A percentile compares a stretch with the other conserved stretches of the same genome.
Conservation (phyloP, 2,797 vertebrate species). For the Gymnothorax reevesii region DNA sequence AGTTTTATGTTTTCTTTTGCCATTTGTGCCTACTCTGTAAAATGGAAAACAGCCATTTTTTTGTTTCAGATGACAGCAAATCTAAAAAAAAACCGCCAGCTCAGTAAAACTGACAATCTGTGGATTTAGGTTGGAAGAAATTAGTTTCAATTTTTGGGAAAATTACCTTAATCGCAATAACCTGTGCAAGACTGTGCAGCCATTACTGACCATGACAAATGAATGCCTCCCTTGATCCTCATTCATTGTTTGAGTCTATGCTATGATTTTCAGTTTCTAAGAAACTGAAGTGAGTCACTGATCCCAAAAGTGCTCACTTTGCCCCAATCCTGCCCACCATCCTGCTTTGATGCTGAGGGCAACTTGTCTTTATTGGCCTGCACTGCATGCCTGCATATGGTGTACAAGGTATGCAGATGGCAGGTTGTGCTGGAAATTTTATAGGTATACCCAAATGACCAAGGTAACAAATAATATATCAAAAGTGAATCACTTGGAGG, state of each 20-base stretch:
- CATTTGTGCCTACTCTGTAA: conserved; percentile 13
- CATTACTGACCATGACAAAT: neutral
- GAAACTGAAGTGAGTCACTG: conserved; percentile 5
- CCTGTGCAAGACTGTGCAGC: neutral
- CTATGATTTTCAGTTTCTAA: neutral
- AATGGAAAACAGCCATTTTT: neutral
- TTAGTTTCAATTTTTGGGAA: neutral
- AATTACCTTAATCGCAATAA: neutral
- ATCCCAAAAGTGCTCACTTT: conserved; percentile 7
- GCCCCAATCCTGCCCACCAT: neutral
- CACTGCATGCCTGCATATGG: conserved; percentile 27
- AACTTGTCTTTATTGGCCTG: neutral
- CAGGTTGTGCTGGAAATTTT: conserved; percentile 29
- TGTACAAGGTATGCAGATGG: conserved; percentile 31
- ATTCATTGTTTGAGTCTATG: conserved; percentile 1
- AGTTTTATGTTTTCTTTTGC: conserved; percentile 15
- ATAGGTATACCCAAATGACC: neutral
- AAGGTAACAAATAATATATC: no score
- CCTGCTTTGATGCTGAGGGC: conserved; percentile 21
- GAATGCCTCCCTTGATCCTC: neutral
- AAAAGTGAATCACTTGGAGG: no score
- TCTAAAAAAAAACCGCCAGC: neutral
- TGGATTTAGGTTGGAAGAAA: neutral
- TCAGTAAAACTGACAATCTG: neutral
- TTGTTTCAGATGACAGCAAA: neutral